Conservation (phyloP, 2,888 invertebrate genomes). For the Drosophila paranaensis region DNA sequence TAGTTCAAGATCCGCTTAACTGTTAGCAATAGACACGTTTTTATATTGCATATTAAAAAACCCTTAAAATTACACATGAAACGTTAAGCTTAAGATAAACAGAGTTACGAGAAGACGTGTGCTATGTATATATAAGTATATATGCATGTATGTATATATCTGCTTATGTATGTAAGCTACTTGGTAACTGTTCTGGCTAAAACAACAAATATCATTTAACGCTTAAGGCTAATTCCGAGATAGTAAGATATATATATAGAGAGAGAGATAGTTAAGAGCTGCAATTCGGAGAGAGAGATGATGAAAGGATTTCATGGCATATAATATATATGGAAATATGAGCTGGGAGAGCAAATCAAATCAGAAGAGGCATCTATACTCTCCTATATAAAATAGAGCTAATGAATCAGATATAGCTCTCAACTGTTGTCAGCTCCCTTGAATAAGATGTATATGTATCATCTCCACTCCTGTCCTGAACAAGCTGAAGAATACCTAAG, state of each 20-base stretch:
- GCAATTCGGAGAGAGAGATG: neutral
- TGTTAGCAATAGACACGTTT: slow-evolving; percentile 53
- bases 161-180: slow-evolving; percentile 22
- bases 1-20: slow-evolving; percentile 44
- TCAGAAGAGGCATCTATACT: too few relatives aligned
- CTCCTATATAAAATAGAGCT: too few relatives aligned
- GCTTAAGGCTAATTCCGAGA: slow-evolving; percentile 51
- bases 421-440: too few relatives aligned
- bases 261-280: neutral
- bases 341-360: too few relatives aligned
- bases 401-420: too few relatives aligned
- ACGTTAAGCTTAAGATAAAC: slow-evolving; percentile 30
- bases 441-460: too few relatives aligned
- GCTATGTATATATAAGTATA: neutral
- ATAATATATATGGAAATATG: too few relatives aligned
- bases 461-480: too few relatives aligned
- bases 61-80: slow-evolving; percentile 46
- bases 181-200: slow-evolving; percentile 39
- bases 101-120: neutral
- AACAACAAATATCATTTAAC: slow-evolving; percentile 49
- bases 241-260: too few relatives aligned
- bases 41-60: slow-evolving; percentile 67
- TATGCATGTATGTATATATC: neutral
- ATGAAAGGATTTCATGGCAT: too few relatives aligned
- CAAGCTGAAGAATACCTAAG: too few relatives aligned